Base-by-base conservation (phyloP, 2,113 vertebrate species). In the Amblyopsis rosae region DNA sequence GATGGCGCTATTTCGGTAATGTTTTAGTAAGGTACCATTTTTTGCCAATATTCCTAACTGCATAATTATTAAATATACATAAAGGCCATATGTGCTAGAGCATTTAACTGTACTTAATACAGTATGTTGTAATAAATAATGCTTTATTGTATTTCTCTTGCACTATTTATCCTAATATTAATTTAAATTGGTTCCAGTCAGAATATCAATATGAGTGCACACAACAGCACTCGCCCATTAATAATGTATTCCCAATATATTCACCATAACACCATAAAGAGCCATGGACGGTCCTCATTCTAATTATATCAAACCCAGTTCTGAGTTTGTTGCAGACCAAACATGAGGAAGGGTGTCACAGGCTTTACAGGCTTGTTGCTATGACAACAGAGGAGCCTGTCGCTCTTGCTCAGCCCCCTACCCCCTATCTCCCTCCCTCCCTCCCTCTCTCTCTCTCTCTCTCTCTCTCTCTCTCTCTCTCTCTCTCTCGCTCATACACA, bases 311-410 rank as follows among this genome's bases (percentile, higher is more conserved):
- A 70, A 19, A 64, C 78, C 56, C 73, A 46, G 73, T 71, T 51
- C 55, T 59, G 73, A 87, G 67, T 67, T 6, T 48, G 19, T 62
- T 69, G 67, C 76, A 81, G 80, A 86, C 82, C 82, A 86, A 86
- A 87, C 86, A 82, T 85, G 76, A 82, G 76, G 79, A 93, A 93
- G 93, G 92, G 94, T 93, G 49, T 90, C 90, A 87, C 91, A 89
- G 92, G 93, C 92, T 92, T 89, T 80, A 82, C 79, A 91, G 88
- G 90, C 93, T 86, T 93, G 98, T 98, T 97, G 93, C 95, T 92
- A 96, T 96, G 95, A 94, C 94, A 96, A 98, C 96, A 93, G 93
- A 92, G 90, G 92, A 88, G 88, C 91, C 90, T 92, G 50, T 81
- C 83, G 11, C 35, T 60, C 58, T 15, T 6, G 35, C 10, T 53